phyloP scores from a whole-genome alignment of 2,113 vertebrate genomes.

The Theropithecus gelada region DNA sequence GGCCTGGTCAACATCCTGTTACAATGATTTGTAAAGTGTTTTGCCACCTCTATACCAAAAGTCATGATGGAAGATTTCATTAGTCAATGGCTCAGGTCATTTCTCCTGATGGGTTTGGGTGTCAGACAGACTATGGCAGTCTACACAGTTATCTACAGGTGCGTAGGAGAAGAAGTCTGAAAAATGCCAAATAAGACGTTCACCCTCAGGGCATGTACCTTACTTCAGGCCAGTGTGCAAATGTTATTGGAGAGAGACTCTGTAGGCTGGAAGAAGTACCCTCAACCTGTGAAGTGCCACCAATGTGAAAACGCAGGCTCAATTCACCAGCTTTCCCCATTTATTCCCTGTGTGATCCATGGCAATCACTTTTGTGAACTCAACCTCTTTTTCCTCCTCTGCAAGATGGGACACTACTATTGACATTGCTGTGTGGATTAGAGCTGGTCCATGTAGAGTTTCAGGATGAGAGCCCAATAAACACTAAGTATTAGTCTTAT shows the following conservation, averaged over 20 bases:
- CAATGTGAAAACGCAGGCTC: not conserved
- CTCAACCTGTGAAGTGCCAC: not conserved
- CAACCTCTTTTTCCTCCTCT: not conserved
- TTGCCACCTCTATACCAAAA: not conserved
- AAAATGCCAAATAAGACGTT: not conserved
- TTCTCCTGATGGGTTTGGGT: not conserved
- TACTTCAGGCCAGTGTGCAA: not conserved
- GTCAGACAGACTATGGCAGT: not conserved
- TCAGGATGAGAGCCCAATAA: not conserved
- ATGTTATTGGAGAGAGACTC: not conserved
- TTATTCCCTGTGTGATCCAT: not conserved
- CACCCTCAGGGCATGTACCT: not conserved
- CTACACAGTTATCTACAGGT: not conserved
- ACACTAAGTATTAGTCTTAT: not conserved
- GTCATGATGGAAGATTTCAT: not conserved
- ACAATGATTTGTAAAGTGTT: not conserved
- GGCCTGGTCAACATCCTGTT: not conserved
- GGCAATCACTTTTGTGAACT: not conserved
- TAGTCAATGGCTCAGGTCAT: not conserved
- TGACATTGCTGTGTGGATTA: not conserved
- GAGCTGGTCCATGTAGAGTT: not conserved
- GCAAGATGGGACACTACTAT: not conserved
- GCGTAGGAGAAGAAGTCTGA: not conserved
- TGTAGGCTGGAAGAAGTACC: not conserved
- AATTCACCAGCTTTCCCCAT: not conserved